Conservation (phyloP, 2,113 vertebrate species). For the Megaceryle torquata region DNA sequence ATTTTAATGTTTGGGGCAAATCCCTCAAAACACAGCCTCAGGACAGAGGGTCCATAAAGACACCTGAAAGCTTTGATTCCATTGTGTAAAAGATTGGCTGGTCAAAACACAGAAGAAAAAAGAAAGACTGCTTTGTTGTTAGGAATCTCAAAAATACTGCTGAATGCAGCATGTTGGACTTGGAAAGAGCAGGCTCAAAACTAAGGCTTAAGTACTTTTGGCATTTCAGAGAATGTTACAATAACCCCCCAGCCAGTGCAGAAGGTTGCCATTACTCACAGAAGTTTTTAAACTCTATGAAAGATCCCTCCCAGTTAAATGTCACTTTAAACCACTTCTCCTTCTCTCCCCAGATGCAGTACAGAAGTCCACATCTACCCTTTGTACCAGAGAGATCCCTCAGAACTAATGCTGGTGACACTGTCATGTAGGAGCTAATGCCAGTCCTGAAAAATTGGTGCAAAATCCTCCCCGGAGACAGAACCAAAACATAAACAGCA, state of each 20-base stretch:
- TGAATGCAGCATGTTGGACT: neutral
- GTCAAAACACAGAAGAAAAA: neutral
- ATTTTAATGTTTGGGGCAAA: neutral
- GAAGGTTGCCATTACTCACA: neutral
- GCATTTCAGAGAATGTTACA: neutral
- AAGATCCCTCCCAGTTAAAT: neutral
- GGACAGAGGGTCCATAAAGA: neutral
- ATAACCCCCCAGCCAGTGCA: neutral
- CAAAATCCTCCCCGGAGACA: neutral
- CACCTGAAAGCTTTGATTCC: neutral
- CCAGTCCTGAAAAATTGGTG: neutral
- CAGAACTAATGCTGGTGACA: neutral
- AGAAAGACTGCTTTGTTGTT: neutral
- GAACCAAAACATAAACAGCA: neutral
- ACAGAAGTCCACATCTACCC: neutral
- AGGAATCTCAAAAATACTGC: neutral
- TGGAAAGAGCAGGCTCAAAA: neutral
- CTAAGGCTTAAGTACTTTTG: neutral
- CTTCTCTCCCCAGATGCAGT: neutral
- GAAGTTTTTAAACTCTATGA: neutral
- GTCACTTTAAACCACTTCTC: neutral
- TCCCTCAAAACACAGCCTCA: neutral
- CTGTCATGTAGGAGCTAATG: neutral
- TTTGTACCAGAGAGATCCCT: neutral
- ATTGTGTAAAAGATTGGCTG: accelerated